Evolutionary conservation across 2,888 invertebrate genomes (phyloP).

Genomic region (Sarcophaga variegata): DNA sequence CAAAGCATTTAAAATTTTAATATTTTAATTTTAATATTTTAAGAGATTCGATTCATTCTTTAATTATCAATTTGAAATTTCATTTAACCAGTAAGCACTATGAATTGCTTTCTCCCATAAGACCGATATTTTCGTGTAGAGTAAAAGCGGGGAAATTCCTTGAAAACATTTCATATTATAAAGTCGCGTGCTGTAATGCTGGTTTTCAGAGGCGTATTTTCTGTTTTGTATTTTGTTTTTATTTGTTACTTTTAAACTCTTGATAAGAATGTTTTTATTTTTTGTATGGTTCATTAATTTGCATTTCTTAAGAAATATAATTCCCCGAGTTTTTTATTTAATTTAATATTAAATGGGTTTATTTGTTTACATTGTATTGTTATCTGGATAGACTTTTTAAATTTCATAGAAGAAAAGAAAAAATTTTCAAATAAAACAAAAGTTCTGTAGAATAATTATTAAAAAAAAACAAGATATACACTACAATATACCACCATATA

Average conservation of each 20-base stretch:
- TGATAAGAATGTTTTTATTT: constrained; percentile 50
- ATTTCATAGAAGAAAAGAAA: neutral
- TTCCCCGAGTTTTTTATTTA: neutral
- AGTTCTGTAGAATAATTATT: neutral
- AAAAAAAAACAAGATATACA: neutral
- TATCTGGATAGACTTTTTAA: constrained; percentile 12
- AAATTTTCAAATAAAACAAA: constrained; percentile 6
- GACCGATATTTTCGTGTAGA: neutral
- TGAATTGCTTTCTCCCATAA: neutral
- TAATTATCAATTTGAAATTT: too few relatives aligned
- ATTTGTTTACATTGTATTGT: constrained; percentile 28
- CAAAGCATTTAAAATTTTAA: too few relatives aligned
- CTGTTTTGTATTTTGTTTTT: constrained; percentile 19
- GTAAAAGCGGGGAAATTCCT: constrained; percentile 39
- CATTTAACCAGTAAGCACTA: too few relatives aligned
- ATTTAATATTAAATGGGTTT: constrained; percentile 45
- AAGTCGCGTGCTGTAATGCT: constrained; percentile 55
- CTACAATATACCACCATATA: neutral
- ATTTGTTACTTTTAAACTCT: constrained; percentile 7
- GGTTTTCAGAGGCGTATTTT: constrained; percentile 34
- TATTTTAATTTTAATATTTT: too few relatives aligned
- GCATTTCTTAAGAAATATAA: constrained; percentile 46
- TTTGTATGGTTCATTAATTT: neutral
- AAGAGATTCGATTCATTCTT: too few relatives aligned
- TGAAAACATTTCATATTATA: constrained; percentile 26